A percentile compares a stretch with the other conserved stretches of the same genome.
These are phyloP conservation scores for Muscina levida DNA, from an alignment of 2,888 invertebrate species.

Conservation along the genomic window DNA sequence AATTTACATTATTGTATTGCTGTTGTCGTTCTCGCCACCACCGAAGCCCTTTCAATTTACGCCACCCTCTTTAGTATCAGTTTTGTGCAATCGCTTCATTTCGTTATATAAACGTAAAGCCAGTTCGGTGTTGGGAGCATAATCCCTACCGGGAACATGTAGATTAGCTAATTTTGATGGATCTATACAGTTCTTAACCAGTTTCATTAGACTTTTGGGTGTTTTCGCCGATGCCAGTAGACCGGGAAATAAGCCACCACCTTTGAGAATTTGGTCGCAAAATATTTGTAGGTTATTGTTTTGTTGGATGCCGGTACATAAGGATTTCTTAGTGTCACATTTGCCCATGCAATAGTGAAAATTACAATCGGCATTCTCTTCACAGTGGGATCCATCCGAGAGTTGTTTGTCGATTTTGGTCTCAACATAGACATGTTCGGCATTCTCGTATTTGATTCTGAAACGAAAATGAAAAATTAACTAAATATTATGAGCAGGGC, in stretches of 20 bases:
- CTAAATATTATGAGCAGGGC: not conserved
- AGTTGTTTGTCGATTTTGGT: constrained; percentile 76
- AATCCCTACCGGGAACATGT: constrained; percentile 71
- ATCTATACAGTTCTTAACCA: constrained; percentile 75
- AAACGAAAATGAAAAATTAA: constrained; percentile 24
- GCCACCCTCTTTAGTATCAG: constrained; percentile 27
- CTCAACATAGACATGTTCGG: constrained; percentile 75
- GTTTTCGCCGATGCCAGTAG: constrained; percentile 74
- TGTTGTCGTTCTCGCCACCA: not conserved
- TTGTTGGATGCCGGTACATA: constrained; percentile 75
- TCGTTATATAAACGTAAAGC: constrained; percentile 76
- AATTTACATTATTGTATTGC: constrained; percentile 38
- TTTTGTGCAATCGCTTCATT: constrained; percentile 75
- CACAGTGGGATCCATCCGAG: constrained; percentile 74
- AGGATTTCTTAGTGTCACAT: constrained; percentile 73
- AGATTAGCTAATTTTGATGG: constrained; percentile 72
- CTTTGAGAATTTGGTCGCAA: constrained; percentile 75
- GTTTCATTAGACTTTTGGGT: constrained; percentile 71
- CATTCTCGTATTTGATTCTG: constrained; percentile 77
- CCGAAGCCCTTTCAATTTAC: not conserved
- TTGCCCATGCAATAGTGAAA: constrained; percentile 75
- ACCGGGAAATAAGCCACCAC: constrained; percentile 75
- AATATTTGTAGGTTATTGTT: constrained; percentile 78
- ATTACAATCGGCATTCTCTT: constrained; percentile 73
- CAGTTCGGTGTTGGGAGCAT: constrained; percentile 75